Evolutionary conservation across 2,888 invertebrate genomes (phyloP).

Genomic region (Nephrotoma flavescens): DNA sequence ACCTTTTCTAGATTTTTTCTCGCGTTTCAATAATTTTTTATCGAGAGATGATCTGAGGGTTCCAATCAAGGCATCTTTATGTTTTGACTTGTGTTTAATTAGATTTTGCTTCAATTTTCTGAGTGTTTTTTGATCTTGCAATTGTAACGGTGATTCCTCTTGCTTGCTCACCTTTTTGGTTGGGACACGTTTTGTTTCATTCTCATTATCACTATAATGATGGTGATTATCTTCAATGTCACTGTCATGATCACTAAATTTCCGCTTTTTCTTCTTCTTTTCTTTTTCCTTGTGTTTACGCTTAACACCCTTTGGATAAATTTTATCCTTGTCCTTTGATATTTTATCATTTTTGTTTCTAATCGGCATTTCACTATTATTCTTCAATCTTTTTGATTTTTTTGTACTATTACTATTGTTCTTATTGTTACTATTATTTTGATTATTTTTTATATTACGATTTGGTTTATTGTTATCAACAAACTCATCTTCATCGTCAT

Average conservation of each 20-base stretch:
- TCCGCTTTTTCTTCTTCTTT: conserved; percentile 25
- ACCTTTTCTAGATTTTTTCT: neutral
- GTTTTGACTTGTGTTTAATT: neutral
- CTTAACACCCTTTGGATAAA: conserved; percentile 7
- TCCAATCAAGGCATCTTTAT: neutral
- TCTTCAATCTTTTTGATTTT: neutral
- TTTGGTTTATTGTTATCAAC: neutral
- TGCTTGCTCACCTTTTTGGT: neutral
- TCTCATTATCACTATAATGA: conserved; percentile 7
- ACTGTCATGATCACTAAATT: neutral
- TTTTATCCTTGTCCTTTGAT: neutral
- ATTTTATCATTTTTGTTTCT: neutral
- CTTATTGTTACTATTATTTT: neutral
- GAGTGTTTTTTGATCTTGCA: neutral
- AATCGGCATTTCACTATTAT: neutral
- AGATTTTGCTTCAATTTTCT: conserved; percentile 14
- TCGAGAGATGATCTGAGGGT: neutral
- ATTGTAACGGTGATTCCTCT: neutral
- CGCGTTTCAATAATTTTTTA: neutral
- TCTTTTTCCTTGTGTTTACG: conserved; percentile 31
- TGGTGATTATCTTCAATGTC: neutral
- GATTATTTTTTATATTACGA: neutral
- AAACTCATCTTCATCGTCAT: neutral
- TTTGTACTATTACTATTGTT: conserved; percentile 4
- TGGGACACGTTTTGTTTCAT: neutral